Evolutionary conservation across 30 jellyfish, hydroid and myxozoan genomes (phyloP).

Genomic region (Cassiopea andromeda): DNA sequence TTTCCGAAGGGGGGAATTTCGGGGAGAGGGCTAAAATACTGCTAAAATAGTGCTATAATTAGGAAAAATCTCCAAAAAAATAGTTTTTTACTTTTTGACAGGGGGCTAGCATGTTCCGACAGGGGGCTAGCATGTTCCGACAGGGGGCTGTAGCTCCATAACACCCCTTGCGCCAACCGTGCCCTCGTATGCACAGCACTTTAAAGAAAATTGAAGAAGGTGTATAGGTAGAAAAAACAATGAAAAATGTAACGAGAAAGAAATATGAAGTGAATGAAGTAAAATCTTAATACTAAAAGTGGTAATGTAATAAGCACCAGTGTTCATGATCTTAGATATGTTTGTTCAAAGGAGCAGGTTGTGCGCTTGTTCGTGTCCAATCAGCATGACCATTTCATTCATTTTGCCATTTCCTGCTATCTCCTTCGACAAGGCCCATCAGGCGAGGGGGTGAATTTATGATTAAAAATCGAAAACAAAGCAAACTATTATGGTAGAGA

Average conservation of each 20-base stretch:
- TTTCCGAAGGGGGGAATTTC: no score
- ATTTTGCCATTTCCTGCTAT: neutral
- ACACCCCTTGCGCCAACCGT: no score
- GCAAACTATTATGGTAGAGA: conserved; percentile 7
- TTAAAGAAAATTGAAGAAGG: neutral
- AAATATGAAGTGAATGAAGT: neutral
- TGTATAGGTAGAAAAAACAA: neutral
- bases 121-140: no score
- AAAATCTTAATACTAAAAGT: neutral
- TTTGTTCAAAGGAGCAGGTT: conserved; percentile 35
- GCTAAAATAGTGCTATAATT: no score
- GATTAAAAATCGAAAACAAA: neutral
- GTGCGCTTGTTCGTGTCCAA: conserved; percentile 37
- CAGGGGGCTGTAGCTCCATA: no score
- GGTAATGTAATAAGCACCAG: conserved; percentile 15
- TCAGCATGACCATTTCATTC: conserved; percentile 5
- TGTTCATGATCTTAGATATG: conserved; percentile 43
- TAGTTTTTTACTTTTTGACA: no score
- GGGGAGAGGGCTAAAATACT: no score
- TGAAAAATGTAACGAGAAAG: neutral
- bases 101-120: no score
- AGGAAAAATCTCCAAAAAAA: no score
- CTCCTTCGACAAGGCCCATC: conserved; percentile 1
- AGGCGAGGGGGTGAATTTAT: conserved; percentile 19
- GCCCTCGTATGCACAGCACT: no score